Percentiles rank a stretch among this genome's conserved stretches.
phyloP scores from a whole-genome alignment of 1,140 invertebrate species.

The Drosophila kepulauana region DNA sequence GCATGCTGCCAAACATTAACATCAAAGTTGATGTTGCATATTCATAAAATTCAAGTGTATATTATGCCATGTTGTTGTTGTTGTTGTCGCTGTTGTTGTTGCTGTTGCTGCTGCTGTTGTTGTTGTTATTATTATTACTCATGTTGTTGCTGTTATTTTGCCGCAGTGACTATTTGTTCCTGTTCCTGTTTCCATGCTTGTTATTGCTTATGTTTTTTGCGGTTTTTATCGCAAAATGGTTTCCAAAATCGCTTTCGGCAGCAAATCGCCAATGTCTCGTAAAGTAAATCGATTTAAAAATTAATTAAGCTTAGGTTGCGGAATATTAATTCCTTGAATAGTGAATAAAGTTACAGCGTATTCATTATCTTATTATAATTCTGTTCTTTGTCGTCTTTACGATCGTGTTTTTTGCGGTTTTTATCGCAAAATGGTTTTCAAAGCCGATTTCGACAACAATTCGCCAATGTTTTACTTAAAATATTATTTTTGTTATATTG shows the following conservation, averaged over 20 bases:
- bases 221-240: slow-evolving; percentile 7
- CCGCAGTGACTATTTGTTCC: slow-evolving; percentile 13
- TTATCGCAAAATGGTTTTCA: neutral
- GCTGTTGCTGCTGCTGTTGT: neutral
- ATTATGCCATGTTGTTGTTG: slow-evolving; percentile 26
- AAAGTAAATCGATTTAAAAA: too few relatives aligned
- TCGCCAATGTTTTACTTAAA: neutral
- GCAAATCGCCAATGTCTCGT: slow-evolving; percentile 4
- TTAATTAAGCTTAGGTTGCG: too few relatives aligned
- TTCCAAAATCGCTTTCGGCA: slow-evolving; percentile 11
- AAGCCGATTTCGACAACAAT: slow-evolving; percentile 3
- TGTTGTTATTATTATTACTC: slow-evolving; percentile 22
- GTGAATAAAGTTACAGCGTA: too few relatives aligned
- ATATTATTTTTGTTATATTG: too few relatives aligned
- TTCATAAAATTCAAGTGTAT: slow-evolving; percentile 65
- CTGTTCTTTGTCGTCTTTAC: too few relatives aligned
- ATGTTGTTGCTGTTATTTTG: slow-evolving; percentile 40
- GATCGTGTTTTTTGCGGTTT: neutral
- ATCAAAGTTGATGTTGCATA: slow-evolving; percentile 70
- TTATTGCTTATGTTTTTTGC: slow-evolving; percentile 13
- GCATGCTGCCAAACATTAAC: slow-evolving; percentile 62
- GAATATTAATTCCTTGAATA: too few relatives aligned
- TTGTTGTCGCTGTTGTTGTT: neutral
- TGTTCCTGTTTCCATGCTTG: slow-evolving; percentile 22
- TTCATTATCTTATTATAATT: too few relatives aligned